A percentile compares a stretch with the other conserved stretches of the same genome.
These are phyloP conservation scores for Mylabris sibirica DNA, from an alignment of 2,888 invertebrate genomes.

Conservation along the genomic window DNA sequence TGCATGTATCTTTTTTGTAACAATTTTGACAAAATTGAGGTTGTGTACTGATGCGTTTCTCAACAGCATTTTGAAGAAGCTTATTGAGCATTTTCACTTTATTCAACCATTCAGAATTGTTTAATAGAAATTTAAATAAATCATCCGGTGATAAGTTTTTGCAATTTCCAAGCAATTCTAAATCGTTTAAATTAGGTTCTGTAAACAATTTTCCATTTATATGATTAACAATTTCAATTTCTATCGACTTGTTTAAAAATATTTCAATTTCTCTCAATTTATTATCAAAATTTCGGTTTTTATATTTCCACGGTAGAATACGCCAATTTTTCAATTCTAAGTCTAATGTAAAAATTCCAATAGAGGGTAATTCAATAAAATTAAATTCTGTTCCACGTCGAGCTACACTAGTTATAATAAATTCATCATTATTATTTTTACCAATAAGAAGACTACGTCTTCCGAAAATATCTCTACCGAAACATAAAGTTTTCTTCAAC, in stretches of 20 bases:
- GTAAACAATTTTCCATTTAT: conserved; percentile 32
- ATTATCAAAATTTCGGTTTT: conserved; percentile 53
- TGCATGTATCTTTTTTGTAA: conserved; percentile 56
- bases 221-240: conserved; percentile 28
- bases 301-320: conserved; percentile 61
- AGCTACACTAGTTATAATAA: conserved; percentile 66
- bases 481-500: conserved; percentile 69
- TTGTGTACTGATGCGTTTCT: conserved; percentile 67
- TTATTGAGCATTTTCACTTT: conserved; percentile 63
- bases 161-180: conserved; percentile 42
- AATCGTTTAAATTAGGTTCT: conserved; percentile 38
- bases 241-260: conserved; percentile 45
- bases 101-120: conserved; percentile 47
- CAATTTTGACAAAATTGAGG: conserved; percentile 72
- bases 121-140: conserved; percentile 46
- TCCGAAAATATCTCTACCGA: conserved; percentile 86
- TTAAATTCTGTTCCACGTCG: conserved; percentile 64
- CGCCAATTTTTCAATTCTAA: conserved; percentile 55
- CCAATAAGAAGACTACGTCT: conserved; percentile 82
- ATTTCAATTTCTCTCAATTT: conserved; percentile 55
- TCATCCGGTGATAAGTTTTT: conserved; percentile 36
- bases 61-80: conserved; percentile 68
- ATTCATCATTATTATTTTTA: conserved; percentile 54
- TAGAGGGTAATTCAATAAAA: conserved; percentile 70
- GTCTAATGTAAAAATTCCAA: conserved; percentile 67